Evolutionary conservation across 2,797 vertebrate genomes (phyloP), one percentile per base, ranked within the genome.

Genomic region (Sciurus carolinensis): DNA sequence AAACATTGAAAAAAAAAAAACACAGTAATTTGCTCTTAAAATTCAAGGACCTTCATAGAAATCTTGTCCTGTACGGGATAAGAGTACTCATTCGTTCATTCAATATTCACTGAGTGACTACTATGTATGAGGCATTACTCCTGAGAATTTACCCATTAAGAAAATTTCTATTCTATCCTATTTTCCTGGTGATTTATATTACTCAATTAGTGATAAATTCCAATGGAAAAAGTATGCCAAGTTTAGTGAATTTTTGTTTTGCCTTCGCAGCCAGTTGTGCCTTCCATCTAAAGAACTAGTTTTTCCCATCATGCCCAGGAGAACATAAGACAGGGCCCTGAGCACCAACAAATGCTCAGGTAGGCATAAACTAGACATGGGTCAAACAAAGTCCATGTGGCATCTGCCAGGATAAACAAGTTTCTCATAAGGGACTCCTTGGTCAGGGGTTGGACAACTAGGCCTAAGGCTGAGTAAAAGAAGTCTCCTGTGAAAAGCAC

Each of bases 91-190:
- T 30, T 79, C 18, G 62, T 30, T 64, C 39, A 17, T 47, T 66
- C 18, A 76, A 59, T 47, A 76, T 71, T 42, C 57, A 76, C 33
- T 82, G 39, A 54, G 30, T 57, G 26, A 28, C 36, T 67, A 36
- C 30, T 24, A 44, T 22, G 36, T 81, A 47, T 30, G 71, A 57
- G 50, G 36, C 52, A 73, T 77, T 71, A 87, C 30, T 67, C 75
- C 62, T 72, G 30, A 94, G 47, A 90, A 77, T 12, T 59, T 69
- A 76, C 22, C 14, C 39, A 87, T 28, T 77, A 72, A 92, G 28
- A 91, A 76, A 87, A 52, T 82, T 47, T 87, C 47, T 71, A 18
- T 80, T 69, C 54, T 69, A 69, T 42, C 28, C 77, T 90, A n/a
- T 80, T 71, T 81, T 81, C 50, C 64, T 71, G 47, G 64, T 52